Conservation (phyloP, 2,888 invertebrate species). For the Lapara coniferarum region DNA sequence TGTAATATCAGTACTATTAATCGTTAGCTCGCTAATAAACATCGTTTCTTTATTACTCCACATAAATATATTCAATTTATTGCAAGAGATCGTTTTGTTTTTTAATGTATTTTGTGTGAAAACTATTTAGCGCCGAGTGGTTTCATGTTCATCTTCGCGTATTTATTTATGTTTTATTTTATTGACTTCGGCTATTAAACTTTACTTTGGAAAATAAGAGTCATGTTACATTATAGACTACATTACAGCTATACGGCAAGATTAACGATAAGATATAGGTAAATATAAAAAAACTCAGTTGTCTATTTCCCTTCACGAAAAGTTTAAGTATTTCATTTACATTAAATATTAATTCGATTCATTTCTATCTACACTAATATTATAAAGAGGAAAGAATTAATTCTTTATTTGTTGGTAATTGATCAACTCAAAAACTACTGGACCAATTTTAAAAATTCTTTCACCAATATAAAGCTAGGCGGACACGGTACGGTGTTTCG, state of each 20-base stretch:
- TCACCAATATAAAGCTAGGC: no score
- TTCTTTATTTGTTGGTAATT: no score
- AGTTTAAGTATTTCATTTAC: no score
- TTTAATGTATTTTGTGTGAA: conserved; percentile 19
- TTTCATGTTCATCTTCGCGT: conserved; percentile 16
- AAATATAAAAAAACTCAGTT: no score
- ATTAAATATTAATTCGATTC: no score
- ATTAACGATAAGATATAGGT: neutral
- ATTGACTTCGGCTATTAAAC: conserved; percentile 9
- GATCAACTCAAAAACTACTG: no score
- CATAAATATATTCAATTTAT: conserved; percentile 23
- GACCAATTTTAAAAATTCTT: no score
- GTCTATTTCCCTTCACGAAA: no score
- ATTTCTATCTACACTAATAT: no score
- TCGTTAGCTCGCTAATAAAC: conserved; percentile 41
- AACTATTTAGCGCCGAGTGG: conserved; percentile 11
- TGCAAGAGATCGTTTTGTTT: conserved; percentile 19
- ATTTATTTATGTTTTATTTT: conserved; percentile 12
- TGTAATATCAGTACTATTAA: conserved; percentile 36
- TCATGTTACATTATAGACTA: neutral
- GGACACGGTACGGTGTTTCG: no score
- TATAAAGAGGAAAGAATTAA: no score
- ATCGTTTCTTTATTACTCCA: conserved; percentile 9
- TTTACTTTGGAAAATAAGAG: neutral
- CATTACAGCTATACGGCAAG: no score